Evolutionary conservation across 2,113 vertebrate genomes (phyloP).

Genomic region (Phylloscopus whistleri): DNA sequence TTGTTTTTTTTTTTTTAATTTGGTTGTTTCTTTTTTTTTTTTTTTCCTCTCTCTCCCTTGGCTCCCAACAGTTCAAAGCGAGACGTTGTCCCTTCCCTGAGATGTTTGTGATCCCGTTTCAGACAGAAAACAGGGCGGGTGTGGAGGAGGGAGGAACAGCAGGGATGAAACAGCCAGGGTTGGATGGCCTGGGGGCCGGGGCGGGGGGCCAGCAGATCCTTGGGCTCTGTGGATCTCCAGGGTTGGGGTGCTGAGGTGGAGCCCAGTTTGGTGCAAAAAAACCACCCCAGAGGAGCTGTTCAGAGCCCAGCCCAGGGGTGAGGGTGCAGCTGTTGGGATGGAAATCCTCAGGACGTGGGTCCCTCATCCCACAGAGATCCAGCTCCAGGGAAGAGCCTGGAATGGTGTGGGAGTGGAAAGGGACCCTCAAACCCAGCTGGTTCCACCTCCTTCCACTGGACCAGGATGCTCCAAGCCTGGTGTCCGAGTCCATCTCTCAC

Average conservation of each 20-base stretch:
- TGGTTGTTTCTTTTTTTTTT: no score
- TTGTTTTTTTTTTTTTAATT: no score
- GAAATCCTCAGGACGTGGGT: neutral
- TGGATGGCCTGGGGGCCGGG: neutral
- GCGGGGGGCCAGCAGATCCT: no score
- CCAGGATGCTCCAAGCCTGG: no score
- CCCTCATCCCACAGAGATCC: no score
- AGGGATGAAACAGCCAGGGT: neutral
- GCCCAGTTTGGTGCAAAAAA: neutral
- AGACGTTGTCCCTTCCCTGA: conserved; percentile 39
- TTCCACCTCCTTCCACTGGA: no score
- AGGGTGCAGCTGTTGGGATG: neutral
- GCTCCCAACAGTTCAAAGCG: conserved; percentile 6
- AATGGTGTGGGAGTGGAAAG: no score
- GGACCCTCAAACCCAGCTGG: no score
- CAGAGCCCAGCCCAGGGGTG: neutral
- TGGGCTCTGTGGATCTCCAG: neutral
- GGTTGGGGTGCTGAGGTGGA: neutral
- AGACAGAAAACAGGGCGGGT: neutral
- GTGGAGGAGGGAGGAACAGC: neutral
- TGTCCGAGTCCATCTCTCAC: no score
- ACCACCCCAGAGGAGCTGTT: neutral
- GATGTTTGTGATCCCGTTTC: conserved; percentile 17
- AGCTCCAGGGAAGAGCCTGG: no score
- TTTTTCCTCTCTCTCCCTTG: neutral